A percentile compares a stretch with the other conserved stretches of the same genome.
Conservation (phyloP, 2,888 invertebrate genomes). For the Villa cingulata region DNA sequence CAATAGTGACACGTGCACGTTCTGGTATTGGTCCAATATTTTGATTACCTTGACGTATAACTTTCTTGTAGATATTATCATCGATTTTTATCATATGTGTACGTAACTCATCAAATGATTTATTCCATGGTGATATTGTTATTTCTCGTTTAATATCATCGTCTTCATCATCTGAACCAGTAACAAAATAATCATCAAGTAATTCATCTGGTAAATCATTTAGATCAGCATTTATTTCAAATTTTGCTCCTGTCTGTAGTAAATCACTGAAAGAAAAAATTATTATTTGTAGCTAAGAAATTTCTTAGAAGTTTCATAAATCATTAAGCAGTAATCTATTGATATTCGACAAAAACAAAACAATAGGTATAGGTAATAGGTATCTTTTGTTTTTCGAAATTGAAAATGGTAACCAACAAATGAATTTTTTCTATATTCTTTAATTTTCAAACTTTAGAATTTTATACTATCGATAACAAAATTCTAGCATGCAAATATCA, state of each 20-base stretch:
- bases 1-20: conserved; percentile 26
- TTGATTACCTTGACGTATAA: conserved; percentile 17
- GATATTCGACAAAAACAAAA: too few species aligned
- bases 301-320: too few species aligned
- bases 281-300: too few species aligned
- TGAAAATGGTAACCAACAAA: too few species aligned
- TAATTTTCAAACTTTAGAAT: too few species aligned
- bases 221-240: conserved; percentile 27
- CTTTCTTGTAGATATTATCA: conserved; percentile 24
- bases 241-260: conserved; percentile 22
- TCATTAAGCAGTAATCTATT: too few species aligned
- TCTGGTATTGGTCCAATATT: conserved; percentile 20
- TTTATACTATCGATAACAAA: too few species aligned
- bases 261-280: conserved; percentile 23
- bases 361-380: too few species aligned
- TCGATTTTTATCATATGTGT: conserved; percentile 23
- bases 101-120: conserved; percentile 26
- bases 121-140: conserved; percentile 29
- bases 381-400: too few species aligned
- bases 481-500: too few species aligned
- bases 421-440: too few species aligned
- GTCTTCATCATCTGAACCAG: conserved; percentile 20
- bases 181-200: conserved; percentile 21
- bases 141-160: conserved; percentile 14
- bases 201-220: conserved; percentile 18